These are phyloP conservation scores for Drosophila cracens DNA, from an alignment of 2,888 invertebrate genomes.

Conservation along the genomic window DNA sequence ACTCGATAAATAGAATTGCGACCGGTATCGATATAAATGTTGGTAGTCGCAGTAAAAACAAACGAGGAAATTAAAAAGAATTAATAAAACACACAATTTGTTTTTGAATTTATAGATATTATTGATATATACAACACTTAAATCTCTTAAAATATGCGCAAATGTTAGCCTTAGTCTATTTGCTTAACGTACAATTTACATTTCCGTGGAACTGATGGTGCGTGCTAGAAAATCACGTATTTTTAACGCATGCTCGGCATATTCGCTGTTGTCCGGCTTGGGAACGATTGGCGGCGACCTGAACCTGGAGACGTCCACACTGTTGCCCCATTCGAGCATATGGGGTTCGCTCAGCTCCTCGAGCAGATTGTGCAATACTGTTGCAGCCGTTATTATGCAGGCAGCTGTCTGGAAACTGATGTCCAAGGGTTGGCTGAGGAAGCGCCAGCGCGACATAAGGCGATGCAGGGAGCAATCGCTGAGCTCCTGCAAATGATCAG, in stretches of 20 bases:
- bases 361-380: slow-evolving; percentile 81
- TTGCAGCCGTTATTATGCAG: slow-evolving; percentile 81
- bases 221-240: slow-evolving; percentile 75
- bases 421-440: slow-evolving; percentile 78
- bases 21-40: neutral
- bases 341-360: slow-evolving; percentile 80
- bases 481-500: slow-evolving; percentile 78
- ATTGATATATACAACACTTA: neutral
- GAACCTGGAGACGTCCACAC: slow-evolving; percentile 65
- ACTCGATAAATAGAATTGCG: neutral
- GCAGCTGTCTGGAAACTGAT: slow-evolving; percentile 81
- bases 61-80: neutral
- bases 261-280: neutral
- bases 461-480: slow-evolving; percentile 81
- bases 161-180: neutral
- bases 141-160: neutral
- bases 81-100: neutral
- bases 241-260: slow-evolving; percentile 44
- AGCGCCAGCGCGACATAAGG: slow-evolving; percentile 83
- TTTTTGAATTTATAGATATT: neutral
- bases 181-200: slow-evolving; percentile 31
- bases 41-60: neutral
- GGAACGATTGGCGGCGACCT: slow-evolving; percentile 17
- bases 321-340: slow-evolving; percentile 78
- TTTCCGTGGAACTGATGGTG: slow-evolving; percentile 77